Base-by-base conservation (phyloP, 1,140 invertebrate genomes). In the Papilio xuthus region DNA sequence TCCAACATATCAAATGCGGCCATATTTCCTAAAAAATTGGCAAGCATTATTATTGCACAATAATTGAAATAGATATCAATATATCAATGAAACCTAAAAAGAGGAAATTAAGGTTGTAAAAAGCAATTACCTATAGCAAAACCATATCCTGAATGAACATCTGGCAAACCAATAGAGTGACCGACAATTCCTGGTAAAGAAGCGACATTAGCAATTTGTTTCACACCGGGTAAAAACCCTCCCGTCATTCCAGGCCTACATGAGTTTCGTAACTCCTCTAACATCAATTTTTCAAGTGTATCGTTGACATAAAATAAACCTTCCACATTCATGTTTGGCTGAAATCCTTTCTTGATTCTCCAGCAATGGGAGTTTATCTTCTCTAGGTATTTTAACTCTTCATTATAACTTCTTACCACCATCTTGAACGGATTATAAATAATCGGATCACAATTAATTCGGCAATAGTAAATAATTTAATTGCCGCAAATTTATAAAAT, bases 311-410 rank as follows among this genome's bases (percentile, higher is more conserved):
- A 99, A 94, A 99, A 99, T 18, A 98, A 94, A 42, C 99, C 99
- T 95, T 99, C 99, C 12, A 99, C 99, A 88, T 99, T 99, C 99
- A 99, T 99, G 85, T 99, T 99, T 1, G 99, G 98, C 84, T 99
- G 99, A 94, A 99, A 99, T 7, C 99, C 99, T 93, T 98, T 99
- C 93, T 99, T 99, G 79, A 99, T 99, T 88, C 95, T 96, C 98
- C 99, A 99, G 85, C 96, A 96, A 90, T 97, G 94, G 18, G 97
- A 95, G 87, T 95, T 96, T 18, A 99, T 95, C 94, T 97, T 98
- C 89, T 99, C 98, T 80, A 99, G 94, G 92, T 97, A 99, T 87
- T 98, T 96, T 12, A 99, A 92, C 92, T 99, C 99, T 84, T 99
- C 98, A 77, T 99, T 96, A 92, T 99, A 99, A 44, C 97, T 96